phyloP scores from a whole-genome alignment of 1,140 invertebrate species.

The Trichonephila clavata region DNA sequence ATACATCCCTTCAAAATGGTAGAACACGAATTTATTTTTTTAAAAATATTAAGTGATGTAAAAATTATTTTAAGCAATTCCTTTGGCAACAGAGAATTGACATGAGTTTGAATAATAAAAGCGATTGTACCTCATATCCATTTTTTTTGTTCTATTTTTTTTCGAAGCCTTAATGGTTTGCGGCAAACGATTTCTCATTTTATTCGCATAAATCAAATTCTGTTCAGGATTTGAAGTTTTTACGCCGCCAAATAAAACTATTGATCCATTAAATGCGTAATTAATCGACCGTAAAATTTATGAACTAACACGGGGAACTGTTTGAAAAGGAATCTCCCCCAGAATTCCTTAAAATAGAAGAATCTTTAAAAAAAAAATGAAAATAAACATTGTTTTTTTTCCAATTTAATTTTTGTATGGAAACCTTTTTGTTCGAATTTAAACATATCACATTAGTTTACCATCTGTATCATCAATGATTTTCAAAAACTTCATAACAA shows the following conservation, averaged over 20 bases:
- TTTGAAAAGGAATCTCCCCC: conserved; percentile 22
- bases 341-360: conserved; percentile 2
- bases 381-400: background rate
- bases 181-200: conserved; percentile 70
- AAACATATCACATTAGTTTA: too few relatives aligned
- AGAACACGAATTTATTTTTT: background rate
- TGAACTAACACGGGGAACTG: conserved; percentile 34
- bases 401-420: too few relatives aligned
- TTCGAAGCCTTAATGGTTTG: conserved; percentile 37
- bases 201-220: conserved; percentile 69
- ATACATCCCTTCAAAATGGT: background rate
- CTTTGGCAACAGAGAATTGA: background rate
- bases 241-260: conserved; percentile 60
- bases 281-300: conserved; percentile 67
- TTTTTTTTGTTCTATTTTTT: background rate
- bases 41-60: background rate
- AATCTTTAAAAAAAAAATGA: background rate
- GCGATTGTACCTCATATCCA: background rate
- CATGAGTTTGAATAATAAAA: background rate
- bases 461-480: too few relatives aligned
- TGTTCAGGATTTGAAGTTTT: conserved; percentile 51
- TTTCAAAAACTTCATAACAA: too few relatives aligned
- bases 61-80: background rate
- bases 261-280: conserved; percentile 55
- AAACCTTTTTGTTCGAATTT: too few relatives aligned